phyloP scores from a whole-genome alignment of 2,888 invertebrate species.

The Nomada ferruginata region DNA sequence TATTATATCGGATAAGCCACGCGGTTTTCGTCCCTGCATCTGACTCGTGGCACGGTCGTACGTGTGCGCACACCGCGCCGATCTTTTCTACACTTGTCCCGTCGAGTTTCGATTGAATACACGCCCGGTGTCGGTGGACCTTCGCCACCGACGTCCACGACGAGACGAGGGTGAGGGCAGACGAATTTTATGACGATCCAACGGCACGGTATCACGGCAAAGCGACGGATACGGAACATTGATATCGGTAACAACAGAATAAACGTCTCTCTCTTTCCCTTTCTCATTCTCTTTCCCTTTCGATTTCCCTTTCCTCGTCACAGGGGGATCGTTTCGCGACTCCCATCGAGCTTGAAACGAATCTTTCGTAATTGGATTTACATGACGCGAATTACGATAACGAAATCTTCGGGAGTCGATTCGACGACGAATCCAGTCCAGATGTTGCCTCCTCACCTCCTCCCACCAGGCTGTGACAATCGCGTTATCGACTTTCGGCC shows the following conservation, averaged over 20 bases:
- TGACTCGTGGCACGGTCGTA: slow-evolving; percentile 29
- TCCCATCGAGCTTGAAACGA: slow-evolving; percentile 60
- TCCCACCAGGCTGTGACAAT: slow-evolving; percentile 37
- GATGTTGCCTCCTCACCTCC: slow-evolving; percentile 28
- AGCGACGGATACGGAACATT: slow-evolving; percentile 46
- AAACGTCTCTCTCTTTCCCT: slow-evolving; percentile 43
- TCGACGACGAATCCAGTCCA: slow-evolving; percentile 38
- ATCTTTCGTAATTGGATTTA: slow-evolving; percentile 72
- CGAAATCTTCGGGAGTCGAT: slow-evolving; percentile 59
- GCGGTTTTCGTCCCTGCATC: slow-evolving; percentile 47
- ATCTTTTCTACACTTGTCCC: slow-evolving; percentile 31
- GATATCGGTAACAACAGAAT: slow-evolving; percentile 47
- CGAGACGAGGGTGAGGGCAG: slow-evolving; percentile 58
- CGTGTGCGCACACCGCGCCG: slow-evolving; percentile 2
- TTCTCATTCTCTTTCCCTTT: background rate
- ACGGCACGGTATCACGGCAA: slow-evolving; percentile 26
- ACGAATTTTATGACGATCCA: slow-evolving; percentile 69
- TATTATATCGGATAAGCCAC: slow-evolving; percentile 64
- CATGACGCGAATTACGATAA: slow-evolving; percentile 71
- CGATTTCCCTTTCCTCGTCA: background rate
- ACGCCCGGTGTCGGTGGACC: slow-evolving; percentile 42
- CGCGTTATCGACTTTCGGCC: slow-evolving; percentile 53
- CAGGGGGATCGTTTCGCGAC: slow-evolving; percentile 53
- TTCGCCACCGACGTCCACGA: slow-evolving; percentile 58
- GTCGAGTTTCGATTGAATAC: slow-evolving; percentile 56